phyloP scores from a whole-genome alignment of 1,140 invertebrate genomes.

The Eupristina koningsbergeri region DNA sequence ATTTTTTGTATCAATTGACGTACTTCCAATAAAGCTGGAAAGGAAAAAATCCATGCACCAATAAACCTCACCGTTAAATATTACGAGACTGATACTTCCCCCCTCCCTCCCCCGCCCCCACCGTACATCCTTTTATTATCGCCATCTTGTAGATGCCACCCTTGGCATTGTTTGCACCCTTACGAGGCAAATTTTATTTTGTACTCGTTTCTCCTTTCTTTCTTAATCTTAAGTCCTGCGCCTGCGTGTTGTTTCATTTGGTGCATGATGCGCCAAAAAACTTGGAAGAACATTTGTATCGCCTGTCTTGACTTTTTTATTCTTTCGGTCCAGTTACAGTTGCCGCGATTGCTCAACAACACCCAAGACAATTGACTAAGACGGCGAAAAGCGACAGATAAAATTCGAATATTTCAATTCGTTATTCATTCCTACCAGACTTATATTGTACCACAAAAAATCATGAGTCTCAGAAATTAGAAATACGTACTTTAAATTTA shows the following conservation, averaged over 20 bases:
- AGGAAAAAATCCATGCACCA: no score
- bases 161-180: neutral
- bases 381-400: neutral
- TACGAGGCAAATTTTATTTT: conserved; percentile 30
- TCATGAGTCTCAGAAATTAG: neutral
- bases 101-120: no score
- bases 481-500: neutral
- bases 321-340: neutral
- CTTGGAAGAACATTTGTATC: neutral
- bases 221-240: neutral
- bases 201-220: conserved; percentile 14
- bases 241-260: neutral
- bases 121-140: no score
- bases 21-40: no score
- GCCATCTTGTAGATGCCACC: neutral
- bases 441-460: neutral
- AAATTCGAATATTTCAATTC: neutral
- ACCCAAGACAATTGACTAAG: neutral
- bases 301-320: neutral
- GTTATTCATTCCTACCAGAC: neutral
- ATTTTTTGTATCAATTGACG: no score
- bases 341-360: neutral
- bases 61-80: conserved; percentile 35
- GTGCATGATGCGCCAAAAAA: neutral
- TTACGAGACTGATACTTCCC: neutral